These are phyloP conservation scores for Thunnus thynnus DNA, from an alignment of 2,113 vertebrate species.

Conservation along the genomic window DNA sequence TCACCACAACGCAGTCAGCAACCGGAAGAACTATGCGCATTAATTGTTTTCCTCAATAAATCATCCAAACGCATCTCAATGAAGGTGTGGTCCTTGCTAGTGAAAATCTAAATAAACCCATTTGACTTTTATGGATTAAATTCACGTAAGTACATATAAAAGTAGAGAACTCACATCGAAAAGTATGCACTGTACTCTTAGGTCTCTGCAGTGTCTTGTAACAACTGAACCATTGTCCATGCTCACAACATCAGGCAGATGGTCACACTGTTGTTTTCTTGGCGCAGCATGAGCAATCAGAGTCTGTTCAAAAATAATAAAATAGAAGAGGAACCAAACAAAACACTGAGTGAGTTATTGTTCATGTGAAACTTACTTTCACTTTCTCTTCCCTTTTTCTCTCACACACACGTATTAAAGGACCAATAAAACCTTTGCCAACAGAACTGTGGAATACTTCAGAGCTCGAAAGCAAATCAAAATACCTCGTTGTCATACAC, in stretches of 20 bases:
- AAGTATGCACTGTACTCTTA: not conserved
- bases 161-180: not conserved
- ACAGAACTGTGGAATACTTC: not conserved
- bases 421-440: not conserved
- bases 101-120: no score
- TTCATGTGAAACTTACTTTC: not conserved
- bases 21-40: no score
- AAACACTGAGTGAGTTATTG: no score
- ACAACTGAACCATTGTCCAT: not conserved
- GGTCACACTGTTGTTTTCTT: accelerated
- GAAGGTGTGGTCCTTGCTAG: no score
- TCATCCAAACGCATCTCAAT: no score
- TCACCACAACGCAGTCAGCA: no score
- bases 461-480: not conserved
- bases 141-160: not conserved
- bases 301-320: constrained; percentile 17
- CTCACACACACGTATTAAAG: not conserved
- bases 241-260: accelerated
- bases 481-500: not conserved
- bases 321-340: not conserved
- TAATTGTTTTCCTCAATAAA: no score
- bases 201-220: constrained; percentile 1
- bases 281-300: accelerated
- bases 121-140: not conserved
- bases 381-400: not conserved